These are phyloP conservation scores for Athalia cordata DNA, from an alignment of 2,888 invertebrate genomes.

Conservation along the genomic window DNA sequence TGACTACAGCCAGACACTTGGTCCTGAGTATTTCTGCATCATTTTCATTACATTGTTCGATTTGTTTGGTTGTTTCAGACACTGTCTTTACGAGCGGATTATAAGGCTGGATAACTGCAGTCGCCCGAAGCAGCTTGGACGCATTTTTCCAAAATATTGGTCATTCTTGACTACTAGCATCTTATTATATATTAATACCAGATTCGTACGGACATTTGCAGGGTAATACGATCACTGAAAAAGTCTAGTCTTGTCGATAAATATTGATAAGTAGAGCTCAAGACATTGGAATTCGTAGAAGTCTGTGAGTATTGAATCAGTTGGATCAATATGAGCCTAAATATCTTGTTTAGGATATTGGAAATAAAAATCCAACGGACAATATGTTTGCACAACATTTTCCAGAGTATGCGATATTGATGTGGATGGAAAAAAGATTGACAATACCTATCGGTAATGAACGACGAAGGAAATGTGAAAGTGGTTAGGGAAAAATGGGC, in stretches of 20 bases:
- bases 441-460: neutral
- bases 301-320: too few species aligned
- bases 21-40: slow-evolving; percentile 74
- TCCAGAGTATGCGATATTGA: too few species aligned
- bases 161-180: neutral
- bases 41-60: slow-evolving; percentile 55
- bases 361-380: neutral
- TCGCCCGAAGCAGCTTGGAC: slow-evolving; percentile 15
- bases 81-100: slow-evolving; percentile 34
- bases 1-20: slow-evolving; percentile 72
- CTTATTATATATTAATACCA: slow-evolving; percentile 9
- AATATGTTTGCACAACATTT: too few species aligned
- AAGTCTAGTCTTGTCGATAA: too few species aligned
- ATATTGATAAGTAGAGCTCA: too few species aligned
- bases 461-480: neutral
- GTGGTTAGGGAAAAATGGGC: slow-evolving; percentile 14
- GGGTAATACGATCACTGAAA: too few species aligned
- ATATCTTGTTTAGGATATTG: neutral
- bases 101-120: slow-evolving; percentile 45
- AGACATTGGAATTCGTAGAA: too few species aligned
- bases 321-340: too few species aligned
- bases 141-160: slow-evolving; percentile 15
- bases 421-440: too few species aligned
- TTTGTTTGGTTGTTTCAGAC: slow-evolving; percentile 49
- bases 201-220: slow-evolving; percentile 3